These are phyloP conservation scores for Cladorhizidae sp. DNA, from an alignment of 37 sponge, comb jelly and placozoan species.

Conservation along the genomic window DNA sequence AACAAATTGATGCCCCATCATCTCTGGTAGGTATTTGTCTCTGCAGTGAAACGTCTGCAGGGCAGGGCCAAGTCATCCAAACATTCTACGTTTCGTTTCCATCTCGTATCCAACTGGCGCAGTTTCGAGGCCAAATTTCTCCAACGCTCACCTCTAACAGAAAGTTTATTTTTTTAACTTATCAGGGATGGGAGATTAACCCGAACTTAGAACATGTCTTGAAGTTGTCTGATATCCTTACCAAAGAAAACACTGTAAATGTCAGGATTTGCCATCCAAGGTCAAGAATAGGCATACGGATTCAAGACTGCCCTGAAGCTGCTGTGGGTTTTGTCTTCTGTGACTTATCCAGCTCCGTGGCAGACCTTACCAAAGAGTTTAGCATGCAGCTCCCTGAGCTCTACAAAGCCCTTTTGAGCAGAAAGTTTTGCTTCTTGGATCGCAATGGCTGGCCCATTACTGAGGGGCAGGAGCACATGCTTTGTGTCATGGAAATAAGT, in stretches of 20 bases:
- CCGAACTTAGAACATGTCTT: slow-evolving; percentile 27
- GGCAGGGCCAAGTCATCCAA: slow-evolving; percentile 6
- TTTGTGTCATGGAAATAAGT: slow-evolving; percentile 37
- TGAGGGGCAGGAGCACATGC: slow-evolving; percentile 40
- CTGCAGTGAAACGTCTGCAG: slow-evolving; percentile 14
- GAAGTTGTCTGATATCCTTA: slow-evolving; percentile 8
- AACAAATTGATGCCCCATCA: neutral
- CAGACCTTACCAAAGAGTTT: slow-evolving; percentile 29
- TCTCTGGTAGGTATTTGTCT: slow-evolving; percentile 34
- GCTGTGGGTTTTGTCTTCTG: slow-evolving; percentile 68
- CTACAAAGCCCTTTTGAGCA: neutral
- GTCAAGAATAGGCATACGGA: slow-evolving; percentile 35
- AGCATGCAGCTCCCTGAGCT: slow-evolving; percentile 43
- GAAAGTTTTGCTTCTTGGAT: slow-evolving; percentile 53
- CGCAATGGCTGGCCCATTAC: slow-evolving; percentile 80
- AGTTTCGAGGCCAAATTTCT: slow-evolving; percentile 6
- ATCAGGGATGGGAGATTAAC: slow-evolving; percentile 54
- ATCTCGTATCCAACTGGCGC: neutral
- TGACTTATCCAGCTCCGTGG: slow-evolving; percentile 4
- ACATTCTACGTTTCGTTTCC: slow-evolving; percentile 14
- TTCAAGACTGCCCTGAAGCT: slow-evolving; percentile 22
- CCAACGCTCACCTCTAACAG: slow-evolving; percentile 1
- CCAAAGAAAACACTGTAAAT: slow-evolving; percentile 9
- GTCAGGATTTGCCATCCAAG: slow-evolving; percentile 17
- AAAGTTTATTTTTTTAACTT: slow-evolving; percentile 44